These are phyloP conservation scores for Stegodyphus dumicola DNA, from an alignment of 1,140 invertebrate genomes.

Conservation along the genomic window DNA sequence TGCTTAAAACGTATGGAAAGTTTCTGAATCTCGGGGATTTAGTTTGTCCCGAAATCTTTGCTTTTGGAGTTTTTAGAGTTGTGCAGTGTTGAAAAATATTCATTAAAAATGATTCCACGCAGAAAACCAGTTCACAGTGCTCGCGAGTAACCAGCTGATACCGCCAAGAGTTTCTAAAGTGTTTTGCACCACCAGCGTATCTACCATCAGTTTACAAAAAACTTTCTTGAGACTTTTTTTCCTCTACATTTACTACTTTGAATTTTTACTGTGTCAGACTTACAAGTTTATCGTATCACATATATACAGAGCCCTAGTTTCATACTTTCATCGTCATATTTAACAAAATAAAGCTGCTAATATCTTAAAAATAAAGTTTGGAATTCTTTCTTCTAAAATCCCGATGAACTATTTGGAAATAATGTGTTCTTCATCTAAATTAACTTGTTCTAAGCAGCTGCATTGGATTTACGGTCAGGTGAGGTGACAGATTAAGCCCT, in stretches of 20 bases:
- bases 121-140: slow-evolving; percentile 26
- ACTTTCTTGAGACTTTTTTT: neutral
- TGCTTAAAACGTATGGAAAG: slow-evolving; percentile 19
- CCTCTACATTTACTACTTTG: no score
- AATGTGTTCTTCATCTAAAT: slow-evolving; percentile 38
- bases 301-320: neutral
- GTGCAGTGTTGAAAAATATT: neutral
- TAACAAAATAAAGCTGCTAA: neutral
- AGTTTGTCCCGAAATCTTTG: neutral
- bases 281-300: neutral
- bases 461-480: slow-evolving; percentile 60
- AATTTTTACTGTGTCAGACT: neutral
- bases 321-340: no score
- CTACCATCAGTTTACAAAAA: neutral
- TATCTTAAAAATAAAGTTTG: neutral
- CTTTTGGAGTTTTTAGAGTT: neutral
- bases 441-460: slow-evolving; percentile 47
- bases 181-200: no score
- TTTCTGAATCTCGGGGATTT: slow-evolving; percentile 52
- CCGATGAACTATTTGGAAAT: slow-evolving; percentile 41
- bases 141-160: slow-evolving; percentile 7
- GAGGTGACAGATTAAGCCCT: slow-evolving; percentile 36
- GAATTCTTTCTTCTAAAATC: neutral
- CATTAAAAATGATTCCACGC: slow-evolving; percentile 21
- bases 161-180: no score